These are phyloP conservation scores for Lepus europaeus DNA, from an alignment of 2,113 vertebrate genomes.

Conservation along the genomic window DNA sequence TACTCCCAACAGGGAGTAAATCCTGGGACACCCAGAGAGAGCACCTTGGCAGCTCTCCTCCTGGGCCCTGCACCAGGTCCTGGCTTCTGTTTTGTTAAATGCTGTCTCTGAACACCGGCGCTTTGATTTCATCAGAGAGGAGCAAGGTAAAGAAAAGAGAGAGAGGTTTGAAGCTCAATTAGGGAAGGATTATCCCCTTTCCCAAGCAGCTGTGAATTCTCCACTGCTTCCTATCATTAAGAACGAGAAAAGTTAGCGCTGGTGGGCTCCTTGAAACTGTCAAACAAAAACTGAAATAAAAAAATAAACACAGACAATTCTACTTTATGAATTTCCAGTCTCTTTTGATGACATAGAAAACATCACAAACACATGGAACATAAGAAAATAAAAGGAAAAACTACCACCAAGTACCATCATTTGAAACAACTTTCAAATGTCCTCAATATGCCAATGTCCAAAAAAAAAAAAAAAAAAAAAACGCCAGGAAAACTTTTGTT, in stretches of 20 bases:
- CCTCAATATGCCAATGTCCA: neutral
- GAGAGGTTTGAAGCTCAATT: neutral
- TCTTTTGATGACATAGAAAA: neutral
- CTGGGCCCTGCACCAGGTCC: neutral
- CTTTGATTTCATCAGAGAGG: neutral
- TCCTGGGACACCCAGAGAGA: neutral
- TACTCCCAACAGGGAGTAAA: neutral
- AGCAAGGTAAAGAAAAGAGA: neutral
- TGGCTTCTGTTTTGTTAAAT: neutral
- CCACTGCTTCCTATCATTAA: neutral
- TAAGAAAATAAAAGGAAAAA: conserved; percentile 31
- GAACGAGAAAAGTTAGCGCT: conserved; percentile 26
- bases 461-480: neutral
- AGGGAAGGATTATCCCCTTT: neutral
- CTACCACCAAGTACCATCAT: neutral
- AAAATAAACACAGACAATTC: neutral
- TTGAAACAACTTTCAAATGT: conserved; percentile 24
- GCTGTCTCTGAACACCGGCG: neutral
- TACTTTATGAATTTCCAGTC: conserved; percentile 36
- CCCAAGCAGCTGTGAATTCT: conserved; percentile 18
- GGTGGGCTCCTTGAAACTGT: neutral
- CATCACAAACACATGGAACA: neutral
- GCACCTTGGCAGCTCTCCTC: neutral
- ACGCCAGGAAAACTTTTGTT: neutral
- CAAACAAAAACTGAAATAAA: neutral